Percentiles rank a stretch among this genome's conserved stretches.
phyloP scores from a whole-genome alignment of 2,797 vertebrate genomes.

The Mareca penelope region DNA sequence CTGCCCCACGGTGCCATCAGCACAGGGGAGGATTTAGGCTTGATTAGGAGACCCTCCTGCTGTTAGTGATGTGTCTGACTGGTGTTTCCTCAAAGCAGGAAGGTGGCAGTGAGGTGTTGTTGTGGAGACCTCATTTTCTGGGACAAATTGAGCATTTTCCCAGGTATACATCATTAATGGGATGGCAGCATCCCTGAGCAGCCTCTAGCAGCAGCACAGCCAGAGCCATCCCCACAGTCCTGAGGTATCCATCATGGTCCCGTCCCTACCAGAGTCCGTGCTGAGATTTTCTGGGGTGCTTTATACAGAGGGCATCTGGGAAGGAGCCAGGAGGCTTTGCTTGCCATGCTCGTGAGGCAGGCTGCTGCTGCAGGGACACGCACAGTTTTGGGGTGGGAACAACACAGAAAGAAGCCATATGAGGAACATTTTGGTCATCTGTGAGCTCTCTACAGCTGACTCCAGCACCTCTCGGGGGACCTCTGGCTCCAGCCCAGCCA shows the following conservation, averaged over 20 bases:
- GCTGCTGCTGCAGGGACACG: fast-evolving
- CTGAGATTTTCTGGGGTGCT: not conserved
- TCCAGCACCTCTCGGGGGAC: not conserved
- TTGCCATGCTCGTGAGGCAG: not conserved
- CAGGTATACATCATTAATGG: not conserved
- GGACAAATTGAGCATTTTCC: not conserved
- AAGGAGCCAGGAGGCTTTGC: not conserved
- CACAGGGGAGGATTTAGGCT: not conserved
- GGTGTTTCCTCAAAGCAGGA: not conserved
- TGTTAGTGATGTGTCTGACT: not conserved
- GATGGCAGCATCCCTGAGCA: not conserved
- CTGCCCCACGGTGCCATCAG: not conserved
- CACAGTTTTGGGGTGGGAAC: fast-evolving
- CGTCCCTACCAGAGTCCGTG: fast-evolving
- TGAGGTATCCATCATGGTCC: not conserved
- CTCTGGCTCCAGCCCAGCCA: not conserved
- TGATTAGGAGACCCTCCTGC: not conserved
- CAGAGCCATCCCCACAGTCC: fast-evolving
- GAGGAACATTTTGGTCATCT: not conserved
- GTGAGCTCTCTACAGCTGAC: not conserved
- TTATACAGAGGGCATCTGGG: not conserved
- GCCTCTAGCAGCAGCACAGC: not conserved
- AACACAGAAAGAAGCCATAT: not conserved
- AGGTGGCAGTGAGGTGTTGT: not conserved
- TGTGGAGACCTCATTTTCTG: not conserved